Base-by-base conservation (phyloP, 1,140 invertebrate genomes). In the Musca domestica region DNA sequence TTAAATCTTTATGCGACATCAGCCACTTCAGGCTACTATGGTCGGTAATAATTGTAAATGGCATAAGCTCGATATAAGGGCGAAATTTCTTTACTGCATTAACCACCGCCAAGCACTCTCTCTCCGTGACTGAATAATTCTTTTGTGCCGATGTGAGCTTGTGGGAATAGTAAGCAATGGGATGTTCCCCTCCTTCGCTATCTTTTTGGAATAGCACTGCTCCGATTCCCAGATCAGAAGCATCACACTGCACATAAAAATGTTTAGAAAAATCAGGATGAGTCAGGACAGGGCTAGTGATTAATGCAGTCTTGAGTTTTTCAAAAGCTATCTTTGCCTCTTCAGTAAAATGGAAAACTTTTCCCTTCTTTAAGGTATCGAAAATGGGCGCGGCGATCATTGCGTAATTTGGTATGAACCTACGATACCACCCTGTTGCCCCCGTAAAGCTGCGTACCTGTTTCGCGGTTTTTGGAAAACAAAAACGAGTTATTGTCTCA, bases 361-460 rank as follows among this genome's bases (percentile, higher is more conserved):
- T 49, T n/a, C 48, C 48, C n/a, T 49, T 49, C 19, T 49, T 17
- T 49, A 49, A 7, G 2, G 19, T 17, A 15, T 49, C 48, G 2
- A 19, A n/a, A n/a, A 49, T 49, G 6, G 48, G 12, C 15, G 48
- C n/a, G 1, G 48, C n/a, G 2, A 49, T 17, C 7, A n/a, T n/a
- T 70, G 72, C 25, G 85, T 77, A 56, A 9, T 56, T 27, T 56
- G 20, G 20, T 12, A 63, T 20, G 67, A 84, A 86, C 2, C 74
- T 48, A 5, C 81, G 67, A 69, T 84, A 84, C 70, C 81, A 85
- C 5, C 74, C 74, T 2, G 80, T 73, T 65, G 85, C 78, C 1
- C 83, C 84, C 7, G 84, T 70, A 68, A 86, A 85, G 56, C 79
- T 64, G 41, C 75, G 63, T 1, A 81, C 68, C 52, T 81, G 72